These are phyloP conservation scores for Aldrovandia affinis DNA, from an alignment of 2,797 vertebrate genomes.

Conservation along the genomic window DNA sequence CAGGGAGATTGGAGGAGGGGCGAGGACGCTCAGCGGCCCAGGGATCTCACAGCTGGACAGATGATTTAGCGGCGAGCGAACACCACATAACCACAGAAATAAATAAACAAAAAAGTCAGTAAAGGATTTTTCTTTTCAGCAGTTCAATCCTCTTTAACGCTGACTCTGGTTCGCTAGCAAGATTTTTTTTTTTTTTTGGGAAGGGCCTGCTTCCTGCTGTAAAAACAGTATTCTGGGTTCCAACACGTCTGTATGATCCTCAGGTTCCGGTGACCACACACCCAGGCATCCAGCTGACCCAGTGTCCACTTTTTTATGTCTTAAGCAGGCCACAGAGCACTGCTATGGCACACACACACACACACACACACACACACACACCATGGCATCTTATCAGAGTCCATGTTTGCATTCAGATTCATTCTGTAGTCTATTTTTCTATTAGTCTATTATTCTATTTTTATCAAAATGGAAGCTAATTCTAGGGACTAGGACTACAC, in stretches of 20 bases:
- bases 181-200: neutral
- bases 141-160: neutral
- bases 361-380: too few relatives aligned
- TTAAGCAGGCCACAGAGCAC: neutral
- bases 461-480: neutral
- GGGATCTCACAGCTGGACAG: neutral
- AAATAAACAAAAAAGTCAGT: neutral
- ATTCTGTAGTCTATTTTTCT: neutral
- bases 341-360: too few relatives aligned
- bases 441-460: too few relatives aligned
- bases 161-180: neutral
- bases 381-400: too few relatives aligned
- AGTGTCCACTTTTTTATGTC: neutral
- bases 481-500: neutral
- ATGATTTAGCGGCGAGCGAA: conserved; percentile 11
- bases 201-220: neutral
- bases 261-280: too few relatives aligned
- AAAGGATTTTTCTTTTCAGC: neutral
- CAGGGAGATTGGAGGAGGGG: neutral
- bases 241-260: too few relatives aligned
- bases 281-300: too few relatives aligned
- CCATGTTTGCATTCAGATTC: neutral
- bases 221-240: too few relatives aligned
- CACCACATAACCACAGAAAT: neutral
- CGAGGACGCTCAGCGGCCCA: neutral